Base-by-base conservation (phyloP, 2,888 invertebrate species). In the Nyleta sp. region DNA sequence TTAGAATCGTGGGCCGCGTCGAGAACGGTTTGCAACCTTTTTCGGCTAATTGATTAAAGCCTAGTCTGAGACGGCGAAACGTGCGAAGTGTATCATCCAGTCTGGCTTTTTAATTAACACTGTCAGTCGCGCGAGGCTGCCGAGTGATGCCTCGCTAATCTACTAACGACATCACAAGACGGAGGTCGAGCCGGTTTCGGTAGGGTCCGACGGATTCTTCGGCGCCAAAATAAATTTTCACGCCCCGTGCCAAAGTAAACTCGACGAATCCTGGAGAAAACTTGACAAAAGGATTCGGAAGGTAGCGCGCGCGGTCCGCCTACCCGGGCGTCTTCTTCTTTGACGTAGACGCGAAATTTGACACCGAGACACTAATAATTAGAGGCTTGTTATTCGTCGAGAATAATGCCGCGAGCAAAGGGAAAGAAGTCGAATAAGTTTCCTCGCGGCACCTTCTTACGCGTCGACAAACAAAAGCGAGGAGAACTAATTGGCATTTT, bases 321-420 rank as follows among this genome's bases (percentile, higher is more conserved):
- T 57, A 75, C 53, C 53, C 13, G 44, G 67, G 28, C 6, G 31
- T 46, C 22, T 15, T 52, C 22, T 15, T 52, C 80, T 68, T 65
- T 76, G 80, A 78, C 78, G 73, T 38, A 67, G 78, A 81, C 68
- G 83, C 80, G 82, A 83, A 83, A 85, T 84, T 83, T 81, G 83
- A 85, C 83, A 85, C 84, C 80, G 75, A 83, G 83, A 85, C 83
- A 85, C 84, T 80, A 73, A 83, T 84, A 85, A 84, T 85, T 84
- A 85, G 81, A 78, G 79, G 70, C 82, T 83, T 81, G 84, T 83
- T 80, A 73, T 73, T 42, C 24, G 57, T 53, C 22, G 59, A 70
- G 62, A 67, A 48, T 65, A 57, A 68, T 53, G 57, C 42, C 24
- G 60, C 42, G 35, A 40, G 53, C 11, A 33, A 46, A 57, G 48